A percentile compares a stretch with the other conserved stretches of the same genome.
phyloP scores from a whole-genome alignment of 2,113 vertebrate genomes.

The Loxodonta africana region DNA sequence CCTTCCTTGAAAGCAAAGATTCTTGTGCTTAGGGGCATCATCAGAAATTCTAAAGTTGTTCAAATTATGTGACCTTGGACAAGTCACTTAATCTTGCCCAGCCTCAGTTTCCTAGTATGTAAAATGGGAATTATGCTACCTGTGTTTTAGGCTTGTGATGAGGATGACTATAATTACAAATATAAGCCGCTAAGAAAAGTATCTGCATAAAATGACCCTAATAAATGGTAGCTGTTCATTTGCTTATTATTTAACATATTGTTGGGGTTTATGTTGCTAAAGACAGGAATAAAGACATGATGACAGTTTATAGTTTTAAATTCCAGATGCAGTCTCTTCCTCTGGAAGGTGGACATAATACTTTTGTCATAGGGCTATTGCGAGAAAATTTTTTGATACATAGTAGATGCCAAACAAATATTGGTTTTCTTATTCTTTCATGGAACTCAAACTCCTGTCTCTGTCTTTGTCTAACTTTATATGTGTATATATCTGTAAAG shows the following conservation, averaged over 20 bases:
- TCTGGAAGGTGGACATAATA: not conserved
- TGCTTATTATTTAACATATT: not conserved
- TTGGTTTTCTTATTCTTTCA: not conserved
- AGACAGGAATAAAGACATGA: not conserved
- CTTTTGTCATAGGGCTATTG: not conserved
- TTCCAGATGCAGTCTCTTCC: not conserved
- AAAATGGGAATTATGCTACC: not conserved
- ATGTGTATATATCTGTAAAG: no score
- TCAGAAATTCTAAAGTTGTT: not conserved
- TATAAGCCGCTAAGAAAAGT: not conserved
- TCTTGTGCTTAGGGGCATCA: accelerated
- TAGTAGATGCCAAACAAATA: not conserved
- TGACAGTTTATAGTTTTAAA: not conserved
- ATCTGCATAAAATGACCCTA: accelerated
- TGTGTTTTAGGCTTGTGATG: not conserved
- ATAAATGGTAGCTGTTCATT: accelerated
- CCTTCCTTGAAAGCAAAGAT: not conserved
- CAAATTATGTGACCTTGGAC: not conserved
- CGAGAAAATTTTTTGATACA: not conserved
- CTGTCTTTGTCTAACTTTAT: not conserved
- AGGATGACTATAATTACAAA: not conserved
- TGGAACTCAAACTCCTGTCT: not conserved
- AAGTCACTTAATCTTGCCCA: not conserved
- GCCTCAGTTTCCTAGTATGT: not conserved
- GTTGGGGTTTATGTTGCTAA: not conserved